These are phyloP conservation scores for Xestia c-nigrum DNA, from an alignment of 2,888 invertebrate genomes.

Conservation along the genomic window DNA sequence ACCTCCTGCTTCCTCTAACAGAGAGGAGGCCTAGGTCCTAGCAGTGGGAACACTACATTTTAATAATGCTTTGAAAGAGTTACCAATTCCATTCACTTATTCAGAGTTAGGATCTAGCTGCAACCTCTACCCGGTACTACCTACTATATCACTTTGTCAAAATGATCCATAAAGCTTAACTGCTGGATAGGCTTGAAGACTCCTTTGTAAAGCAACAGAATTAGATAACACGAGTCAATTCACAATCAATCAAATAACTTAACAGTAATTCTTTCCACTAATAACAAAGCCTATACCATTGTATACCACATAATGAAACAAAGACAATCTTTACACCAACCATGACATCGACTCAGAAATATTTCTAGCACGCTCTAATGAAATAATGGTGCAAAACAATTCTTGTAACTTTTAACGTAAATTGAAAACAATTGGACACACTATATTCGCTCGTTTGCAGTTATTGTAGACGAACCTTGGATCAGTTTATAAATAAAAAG, in stretches of 20 bases:
- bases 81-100: neutral
- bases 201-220: neutral
- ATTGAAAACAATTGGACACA: constrained; percentile 70
- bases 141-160: neutral
- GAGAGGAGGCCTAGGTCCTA: neutral
- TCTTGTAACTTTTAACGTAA: constrained; percentile 73
- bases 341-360: constrained; percentile 59
- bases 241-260: neutral
- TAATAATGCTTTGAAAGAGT: neutral
- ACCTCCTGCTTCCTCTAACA: neutral
- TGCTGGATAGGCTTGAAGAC: neutral
- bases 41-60: neutral
- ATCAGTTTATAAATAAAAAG: constrained; percentile 55
- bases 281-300: constrained; percentile 11
- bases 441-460: constrained; percentile 58
- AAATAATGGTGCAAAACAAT: constrained; percentile 80
- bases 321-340: constrained; percentile 47
- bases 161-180: neutral
- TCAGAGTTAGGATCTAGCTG: neutral
- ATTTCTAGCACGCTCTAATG: constrained; percentile 68
- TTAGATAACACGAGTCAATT: neutral
- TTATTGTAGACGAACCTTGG: constrained; percentile 63
- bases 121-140: neutral
- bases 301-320: constrained; percentile 40
- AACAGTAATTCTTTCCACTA: neutral